Evolutionary conservation across 2,888 invertebrate genomes (phyloP).

Genomic region (Vesta saturnalis): DNA sequence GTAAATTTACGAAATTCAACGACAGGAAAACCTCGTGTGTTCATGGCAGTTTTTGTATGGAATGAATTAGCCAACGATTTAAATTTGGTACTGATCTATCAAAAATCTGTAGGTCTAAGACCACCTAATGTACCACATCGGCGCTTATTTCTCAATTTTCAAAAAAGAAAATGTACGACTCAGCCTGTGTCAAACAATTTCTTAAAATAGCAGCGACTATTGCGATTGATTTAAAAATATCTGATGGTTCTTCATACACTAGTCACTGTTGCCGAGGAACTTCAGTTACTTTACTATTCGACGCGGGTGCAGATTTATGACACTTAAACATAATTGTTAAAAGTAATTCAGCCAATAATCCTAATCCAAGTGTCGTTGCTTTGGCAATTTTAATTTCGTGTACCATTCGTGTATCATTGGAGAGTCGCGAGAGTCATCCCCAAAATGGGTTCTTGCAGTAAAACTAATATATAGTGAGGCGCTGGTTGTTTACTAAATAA

Average conservation of each 20-base stretch:
- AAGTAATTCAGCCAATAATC: too few relatives aligned
- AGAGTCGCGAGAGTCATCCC: too few relatives aligned
- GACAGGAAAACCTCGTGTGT: not conserved
- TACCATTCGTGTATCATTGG: too few relatives aligned
- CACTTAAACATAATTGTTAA: too few relatives aligned
- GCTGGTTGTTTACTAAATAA: too few relatives aligned
- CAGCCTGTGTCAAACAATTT: too few relatives aligned
- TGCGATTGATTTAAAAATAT: not conserved
- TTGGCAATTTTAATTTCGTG: too few relatives aligned
- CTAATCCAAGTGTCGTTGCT: too few relatives aligned
- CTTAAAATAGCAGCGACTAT: too few relatives aligned
- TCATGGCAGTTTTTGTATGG: not conserved
- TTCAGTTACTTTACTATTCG: not conserved
- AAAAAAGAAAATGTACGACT: not conserved
- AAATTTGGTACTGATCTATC: not conserved
- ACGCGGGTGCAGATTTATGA: not conserved
- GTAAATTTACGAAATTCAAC: not conserved
- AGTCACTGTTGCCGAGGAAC: not conserved
- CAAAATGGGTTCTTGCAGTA: too few relatives aligned
- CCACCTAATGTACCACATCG: not conserved
- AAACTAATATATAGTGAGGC: too few relatives aligned
- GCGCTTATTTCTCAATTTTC: not conserved
- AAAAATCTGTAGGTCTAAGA: too few relatives aligned
- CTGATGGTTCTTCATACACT: not conserved
- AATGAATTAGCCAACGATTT: not conserved